Percentiles rank a stretch among this genome's conserved stretches.
Evolutionary conservation across 2,797 vertebrate species (phyloP).

Genomic region (Otus scops): DNA sequence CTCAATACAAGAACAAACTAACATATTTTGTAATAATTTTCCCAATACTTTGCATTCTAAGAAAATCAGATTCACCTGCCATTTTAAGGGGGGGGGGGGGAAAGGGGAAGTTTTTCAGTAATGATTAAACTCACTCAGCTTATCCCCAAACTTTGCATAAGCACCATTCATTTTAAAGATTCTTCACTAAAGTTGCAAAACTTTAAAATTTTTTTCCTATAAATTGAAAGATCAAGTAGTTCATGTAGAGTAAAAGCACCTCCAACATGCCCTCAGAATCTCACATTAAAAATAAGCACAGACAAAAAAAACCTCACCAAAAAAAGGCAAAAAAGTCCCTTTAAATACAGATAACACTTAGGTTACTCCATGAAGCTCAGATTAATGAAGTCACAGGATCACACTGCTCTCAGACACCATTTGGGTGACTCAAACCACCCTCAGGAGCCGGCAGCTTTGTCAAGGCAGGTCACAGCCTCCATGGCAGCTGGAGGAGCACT

Average conservation of each 20-base stretch:
- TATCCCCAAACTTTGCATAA: neutral
- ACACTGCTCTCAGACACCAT: neutral
- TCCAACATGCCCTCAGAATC: neutral
- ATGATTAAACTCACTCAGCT: neutral
- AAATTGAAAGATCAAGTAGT: neutral
- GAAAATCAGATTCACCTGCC: neutral
- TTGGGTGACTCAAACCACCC: rapidly evolving
- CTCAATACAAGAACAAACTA: neutral
- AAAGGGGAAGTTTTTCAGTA: neutral
- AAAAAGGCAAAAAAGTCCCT: neutral
- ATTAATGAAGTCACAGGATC: neutral
- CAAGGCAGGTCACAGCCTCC: neutral
- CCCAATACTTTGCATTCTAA: neutral
- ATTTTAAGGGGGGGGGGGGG: neutral
- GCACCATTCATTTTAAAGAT: neutral
- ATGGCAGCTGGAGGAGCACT: rapidly evolving
- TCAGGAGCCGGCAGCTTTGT: neutral
- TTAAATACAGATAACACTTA: neutral
- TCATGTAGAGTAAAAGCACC: rapidly evolving
- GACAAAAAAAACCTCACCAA: neutral
- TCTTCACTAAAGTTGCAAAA: neutral
- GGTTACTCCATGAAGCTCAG: neutral
- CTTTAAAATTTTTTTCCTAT: neutral
- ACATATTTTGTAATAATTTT: neutral
- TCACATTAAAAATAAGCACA: neutral